Percentiles rank a stretch among this genome's conserved stretches.
phyloP scores from a whole-genome alignment of 2,113 vertebrate species.

The Corvus cornix region DNA sequence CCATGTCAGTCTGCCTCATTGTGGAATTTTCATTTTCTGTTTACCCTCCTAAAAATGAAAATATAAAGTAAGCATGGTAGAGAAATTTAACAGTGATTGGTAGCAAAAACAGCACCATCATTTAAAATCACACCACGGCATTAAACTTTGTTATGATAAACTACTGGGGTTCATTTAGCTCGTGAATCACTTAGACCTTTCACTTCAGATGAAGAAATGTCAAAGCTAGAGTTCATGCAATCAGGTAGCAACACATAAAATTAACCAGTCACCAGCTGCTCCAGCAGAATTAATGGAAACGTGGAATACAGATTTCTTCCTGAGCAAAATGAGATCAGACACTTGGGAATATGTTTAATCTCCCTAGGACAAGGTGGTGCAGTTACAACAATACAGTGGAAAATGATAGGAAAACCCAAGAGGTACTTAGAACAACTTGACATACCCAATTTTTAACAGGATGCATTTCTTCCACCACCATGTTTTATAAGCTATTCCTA shows the following conservation, averaged over 20 bases:
- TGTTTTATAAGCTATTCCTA: not conserved
- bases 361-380: constrained; percentile 3
- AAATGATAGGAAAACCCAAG: constrained; percentile 15
- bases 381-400: constrained; percentile 3
- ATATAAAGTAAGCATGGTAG: not conserved
- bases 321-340: constrained; percentile 49
- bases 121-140: constrained; percentile 16
- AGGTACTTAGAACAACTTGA: not conserved
- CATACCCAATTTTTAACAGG: not conserved
- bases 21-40: not conserved
- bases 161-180: constrained; percentile 27
- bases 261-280: constrained; percentile 61
- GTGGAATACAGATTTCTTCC: not conserved
- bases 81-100: not conserved
- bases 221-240: constrained; percentile 33
- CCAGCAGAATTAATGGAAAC: constrained; percentile 34
- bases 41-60: not conserved
- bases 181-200: constrained; percentile 47
- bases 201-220: constrained; percentile 37
- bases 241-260: constrained; percentile 49
- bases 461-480: not conserved
- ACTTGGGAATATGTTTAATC: constrained; percentile 40
- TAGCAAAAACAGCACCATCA: not conserved
- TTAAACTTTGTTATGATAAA: constrained; percentile 48
- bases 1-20: not conserved